Evolutionary conservation across 2,797 vertebrate genomes (phyloP).

Genomic region (Clarias fuscus): DNA sequence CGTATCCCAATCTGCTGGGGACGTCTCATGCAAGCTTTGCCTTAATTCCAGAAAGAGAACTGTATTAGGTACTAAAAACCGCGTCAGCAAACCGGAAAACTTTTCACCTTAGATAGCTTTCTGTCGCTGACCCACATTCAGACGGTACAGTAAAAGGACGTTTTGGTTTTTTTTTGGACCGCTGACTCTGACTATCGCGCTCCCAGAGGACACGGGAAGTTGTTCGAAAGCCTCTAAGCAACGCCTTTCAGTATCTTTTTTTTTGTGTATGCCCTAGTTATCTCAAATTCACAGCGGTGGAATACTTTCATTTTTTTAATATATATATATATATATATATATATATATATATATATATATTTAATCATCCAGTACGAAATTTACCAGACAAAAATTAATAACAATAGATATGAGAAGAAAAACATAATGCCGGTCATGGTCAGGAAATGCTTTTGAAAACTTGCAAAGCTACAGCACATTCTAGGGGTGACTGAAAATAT

Average conservation of each 20-base stretch:
- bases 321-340: too few relatives aligned
- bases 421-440: background rate
- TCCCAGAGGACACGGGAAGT: slow-evolving; percentile 37
- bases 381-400: background rate
- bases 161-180: background rate
- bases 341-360: too few relatives aligned
- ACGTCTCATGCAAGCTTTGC: background rate
- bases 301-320: background rate
- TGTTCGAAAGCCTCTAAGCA: slow-evolving; percentile 17
- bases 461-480: background rate
- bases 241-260: background rate
- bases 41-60: background rate
- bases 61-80: background rate
- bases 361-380: background rate
- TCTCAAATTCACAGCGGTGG: background rate
- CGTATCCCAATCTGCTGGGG: background rate
- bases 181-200: background rate
- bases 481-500: background rate
- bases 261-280: slow-evolving; percentile 3
- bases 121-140: slow-evolving; percentile 30
- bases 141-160: slow-evolving; percentile 24
- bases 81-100: background rate
- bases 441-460: background rate
- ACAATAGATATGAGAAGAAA: background rate
- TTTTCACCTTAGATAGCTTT: slow-evolving; percentile 20